Percentiles rank a stretch among this genome's conserved stretches.
These are phyloP conservation scores for Spondyliosoma cantharus DNA, from an alignment of 2,797 vertebrate genomes.

Conservation along the genomic window DNA sequence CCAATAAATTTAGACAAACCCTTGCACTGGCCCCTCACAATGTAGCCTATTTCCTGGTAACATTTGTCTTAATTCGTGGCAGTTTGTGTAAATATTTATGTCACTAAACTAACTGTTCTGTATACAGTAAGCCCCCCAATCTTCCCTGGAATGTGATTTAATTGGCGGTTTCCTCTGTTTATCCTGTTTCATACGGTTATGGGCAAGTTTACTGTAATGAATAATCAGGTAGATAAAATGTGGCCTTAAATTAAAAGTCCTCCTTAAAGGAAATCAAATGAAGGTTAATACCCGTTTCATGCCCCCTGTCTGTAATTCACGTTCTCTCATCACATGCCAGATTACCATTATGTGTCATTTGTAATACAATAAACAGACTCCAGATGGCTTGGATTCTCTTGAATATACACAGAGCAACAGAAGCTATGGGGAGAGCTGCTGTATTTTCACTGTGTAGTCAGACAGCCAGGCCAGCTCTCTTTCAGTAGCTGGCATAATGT, in stretches of 20 bases:
- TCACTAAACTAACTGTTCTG: conserved; percentile 83
- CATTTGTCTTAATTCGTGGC: conserved; percentile 85
- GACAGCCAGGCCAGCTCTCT: conserved; percentile 45
- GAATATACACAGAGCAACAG: conserved; percentile 80
- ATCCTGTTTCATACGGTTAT: conserved; percentile 81
- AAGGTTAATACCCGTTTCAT: conserved; percentile 81
- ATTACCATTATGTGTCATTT: conserved; percentile 87
- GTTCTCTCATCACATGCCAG: conserved; percentile 85
- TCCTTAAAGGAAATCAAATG: conserved; percentile 83
- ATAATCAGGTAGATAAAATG: conserved; percentile 86
- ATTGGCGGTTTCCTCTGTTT: conserved; percentile 89
- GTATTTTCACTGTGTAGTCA: conserved; percentile 58
- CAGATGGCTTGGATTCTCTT: conserved; percentile 83
- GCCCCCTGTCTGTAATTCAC: conserved; percentile 82
- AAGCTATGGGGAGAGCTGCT: conserved; percentile 81
- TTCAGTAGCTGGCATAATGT: conserved; percentile 29
- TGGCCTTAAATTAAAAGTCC: conserved; percentile 83
- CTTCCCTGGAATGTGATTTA: conserved; percentile 84
- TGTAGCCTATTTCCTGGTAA: conserved; percentile 82
- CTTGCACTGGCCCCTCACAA: conserved; percentile 73
- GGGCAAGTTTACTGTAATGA: conserved; percentile 82
- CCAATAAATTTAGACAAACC: conserved; percentile 76
- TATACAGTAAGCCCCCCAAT: conserved; percentile 82
- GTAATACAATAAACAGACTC: conserved; percentile 85
- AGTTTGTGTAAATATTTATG: conserved; percentile 86